These are phyloP conservation scores for Lates calcarifer DNA, from an alignment of 2,113 vertebrate genomes.

Conservation along the genomic window DNA sequence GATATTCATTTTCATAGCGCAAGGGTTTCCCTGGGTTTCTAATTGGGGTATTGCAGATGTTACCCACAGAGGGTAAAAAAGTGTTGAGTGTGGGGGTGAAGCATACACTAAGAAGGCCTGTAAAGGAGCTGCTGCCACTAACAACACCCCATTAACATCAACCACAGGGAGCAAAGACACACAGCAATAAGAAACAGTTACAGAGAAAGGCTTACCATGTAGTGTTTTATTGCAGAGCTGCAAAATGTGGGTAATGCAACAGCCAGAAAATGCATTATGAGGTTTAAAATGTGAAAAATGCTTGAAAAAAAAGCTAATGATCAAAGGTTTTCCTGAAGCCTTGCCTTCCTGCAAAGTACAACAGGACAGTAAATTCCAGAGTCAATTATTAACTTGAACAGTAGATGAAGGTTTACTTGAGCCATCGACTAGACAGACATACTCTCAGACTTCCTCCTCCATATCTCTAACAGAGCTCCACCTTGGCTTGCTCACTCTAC, in stretches of 20 bases:
- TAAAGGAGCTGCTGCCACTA: slow-evolving; percentile 67
- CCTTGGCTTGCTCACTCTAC: slow-evolving; percentile 40
- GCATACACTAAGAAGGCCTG: slow-evolving; percentile 41
- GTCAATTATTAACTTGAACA: slow-evolving; percentile 76
- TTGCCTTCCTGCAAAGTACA: slow-evolving; percentile 29
- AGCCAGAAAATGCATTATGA: slow-evolving; percentile 12
- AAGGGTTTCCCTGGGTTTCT: slow-evolving; percentile 52
- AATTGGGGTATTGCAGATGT: slow-evolving; percentile 44
- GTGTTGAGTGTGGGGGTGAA: slow-evolving; percentile 13
- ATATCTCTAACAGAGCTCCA: slow-evolving; percentile 55
- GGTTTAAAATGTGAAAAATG: slow-evolving; percentile 25
- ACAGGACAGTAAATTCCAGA: slow-evolving; percentile 12
- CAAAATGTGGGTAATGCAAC: slow-evolving; percentile 36
- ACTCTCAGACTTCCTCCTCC: slow-evolving; percentile 67
- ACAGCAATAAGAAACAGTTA: slow-evolving; percentile 40
- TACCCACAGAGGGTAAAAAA: slow-evolving; percentile 25
- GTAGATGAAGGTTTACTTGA: slow-evolving; percentile 59
- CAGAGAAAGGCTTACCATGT: slow-evolving; percentile 27
- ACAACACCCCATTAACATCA: slow-evolving; percentile 61
- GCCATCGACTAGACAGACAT: slow-evolving; percentile 63
- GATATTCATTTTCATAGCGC: slow-evolving; percentile 44
- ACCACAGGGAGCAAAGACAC: slow-evolving; percentile 47
- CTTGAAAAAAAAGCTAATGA: slow-evolving; percentile 20
- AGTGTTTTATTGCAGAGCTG: slow-evolving; percentile 50
- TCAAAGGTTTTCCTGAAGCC: slow-evolving; percentile 35